Conservation (phyloP, 2,113 vertebrate genomes). For the Misgurnus anguillicaudatus region DNA sequence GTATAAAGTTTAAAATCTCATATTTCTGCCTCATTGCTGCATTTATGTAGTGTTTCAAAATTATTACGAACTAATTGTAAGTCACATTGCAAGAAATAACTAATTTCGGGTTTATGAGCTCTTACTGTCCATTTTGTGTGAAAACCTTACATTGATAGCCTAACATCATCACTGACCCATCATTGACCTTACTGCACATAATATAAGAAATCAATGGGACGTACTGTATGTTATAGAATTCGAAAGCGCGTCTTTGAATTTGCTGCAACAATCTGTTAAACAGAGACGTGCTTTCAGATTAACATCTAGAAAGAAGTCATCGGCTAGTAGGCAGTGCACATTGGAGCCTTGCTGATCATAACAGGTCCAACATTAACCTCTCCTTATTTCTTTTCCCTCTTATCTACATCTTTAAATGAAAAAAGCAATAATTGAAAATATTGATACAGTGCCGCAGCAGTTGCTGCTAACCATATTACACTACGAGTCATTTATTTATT, state of each 20-base stretch:
- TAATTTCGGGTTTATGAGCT: slow-evolving; percentile 13
- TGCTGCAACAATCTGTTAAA: background rate
- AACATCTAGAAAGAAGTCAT: too few species aligned
- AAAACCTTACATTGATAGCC: background rate
- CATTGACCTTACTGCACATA: slow-evolving; percentile 13
- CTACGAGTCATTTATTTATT: too few species aligned
- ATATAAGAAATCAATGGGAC: background rate
- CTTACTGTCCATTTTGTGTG: background rate
- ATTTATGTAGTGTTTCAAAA: background rate
- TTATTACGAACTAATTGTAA: background rate
- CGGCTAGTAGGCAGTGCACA: too few species aligned
- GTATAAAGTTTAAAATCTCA: background rate
- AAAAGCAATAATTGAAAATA: background rate
- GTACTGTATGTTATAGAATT: background rate
- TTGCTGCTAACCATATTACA: too few species aligned
- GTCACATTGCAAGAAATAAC: slow-evolving; percentile 11
- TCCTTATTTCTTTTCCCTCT: too few species aligned
- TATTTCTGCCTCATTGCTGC: slow-evolving; percentile 12
- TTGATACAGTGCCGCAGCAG: too few species aligned
- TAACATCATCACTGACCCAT: background rate
- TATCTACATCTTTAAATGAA: background rate
- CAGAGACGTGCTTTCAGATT: background rate
- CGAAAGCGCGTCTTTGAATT: too few species aligned
- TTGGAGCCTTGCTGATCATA: too few species aligned
- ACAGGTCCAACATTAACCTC: too few species aligned